Percentiles rank a stretch among this genome's conserved stretches.
Conservation (phyloP, 2,797 vertebrate genomes). For the Enteromius afrohamiltoni region DNA sequence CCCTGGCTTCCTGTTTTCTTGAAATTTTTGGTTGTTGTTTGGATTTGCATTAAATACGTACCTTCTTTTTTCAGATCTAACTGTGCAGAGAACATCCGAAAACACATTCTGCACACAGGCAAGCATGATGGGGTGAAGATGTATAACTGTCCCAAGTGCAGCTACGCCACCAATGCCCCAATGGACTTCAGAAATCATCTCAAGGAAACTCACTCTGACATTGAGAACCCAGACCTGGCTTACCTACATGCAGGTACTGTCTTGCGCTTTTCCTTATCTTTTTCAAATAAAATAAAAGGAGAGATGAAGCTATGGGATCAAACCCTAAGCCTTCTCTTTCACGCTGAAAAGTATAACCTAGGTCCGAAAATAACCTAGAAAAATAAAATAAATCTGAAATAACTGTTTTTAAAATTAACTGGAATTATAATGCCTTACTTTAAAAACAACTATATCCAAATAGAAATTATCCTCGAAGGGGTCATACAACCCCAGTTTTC, state of each 20-base stretch:
- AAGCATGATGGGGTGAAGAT: conserved; percentile 98
- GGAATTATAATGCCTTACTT: too few relatives aligned
- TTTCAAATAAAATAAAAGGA: background rate
- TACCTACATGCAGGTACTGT: conserved; percentile 93
- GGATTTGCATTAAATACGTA: conserved; percentile 11
- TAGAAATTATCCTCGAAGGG: too few relatives aligned
- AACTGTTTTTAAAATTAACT: too few relatives aligned
- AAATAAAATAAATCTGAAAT: too few relatives aligned
- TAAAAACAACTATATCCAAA: too few relatives aligned
- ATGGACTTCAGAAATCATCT: conserved; percentile 97
- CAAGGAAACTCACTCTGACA: conserved; percentile 91
- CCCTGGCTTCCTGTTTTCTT: background rate
- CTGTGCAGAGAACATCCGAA: conserved; percentile 98
- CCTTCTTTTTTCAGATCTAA: conserved; percentile 84
- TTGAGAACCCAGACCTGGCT: conserved; percentile 97
- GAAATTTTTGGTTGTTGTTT: background rate
- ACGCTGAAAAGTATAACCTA: background rate
- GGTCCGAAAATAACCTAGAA: background rate
- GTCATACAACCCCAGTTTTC: too few relatives aligned
- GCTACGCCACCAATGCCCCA: conserved; percentile 89
- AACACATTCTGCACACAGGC: conserved; percentile 96
- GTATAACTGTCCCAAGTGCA: conserved; percentile 98
- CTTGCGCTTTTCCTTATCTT: background rate
- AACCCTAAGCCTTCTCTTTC: background rate
- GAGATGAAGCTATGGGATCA: background rate